Conservation (phyloP, 2,113 vertebrate genomes). For the Megaceryle torquata region DNA sequence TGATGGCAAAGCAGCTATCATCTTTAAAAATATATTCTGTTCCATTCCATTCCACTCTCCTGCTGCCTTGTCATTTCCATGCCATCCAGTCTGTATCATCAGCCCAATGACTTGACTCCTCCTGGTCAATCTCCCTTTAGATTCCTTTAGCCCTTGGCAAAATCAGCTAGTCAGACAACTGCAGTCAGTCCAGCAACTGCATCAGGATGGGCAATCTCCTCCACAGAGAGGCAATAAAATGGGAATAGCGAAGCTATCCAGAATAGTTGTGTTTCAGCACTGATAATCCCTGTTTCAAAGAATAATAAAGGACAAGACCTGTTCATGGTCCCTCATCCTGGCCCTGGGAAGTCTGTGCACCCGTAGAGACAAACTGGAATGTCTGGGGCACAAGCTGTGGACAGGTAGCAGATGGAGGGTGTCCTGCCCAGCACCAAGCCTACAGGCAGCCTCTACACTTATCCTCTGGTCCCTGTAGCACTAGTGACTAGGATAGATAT, state of each 20-base stretch:
- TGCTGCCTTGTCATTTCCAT: not conserved
- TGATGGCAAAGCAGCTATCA: not conserved
- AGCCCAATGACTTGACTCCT: not conserved
- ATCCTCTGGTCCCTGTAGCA: not conserved
- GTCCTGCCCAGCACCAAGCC: not conserved
- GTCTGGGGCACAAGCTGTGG: rapidly evolving
- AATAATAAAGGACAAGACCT: not conserved
- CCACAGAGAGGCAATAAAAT: not conserved
- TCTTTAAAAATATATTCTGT: not conserved
- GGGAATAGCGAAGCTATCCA: not conserved
- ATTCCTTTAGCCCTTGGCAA: not conserved
- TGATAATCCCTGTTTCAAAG: not conserved
- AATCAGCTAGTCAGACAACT: not conserved
- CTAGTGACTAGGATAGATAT: not conserved
- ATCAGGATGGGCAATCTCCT: not conserved
- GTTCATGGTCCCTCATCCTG: rapidly evolving
- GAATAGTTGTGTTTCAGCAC: not conserved
- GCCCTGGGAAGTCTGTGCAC: not conserved
- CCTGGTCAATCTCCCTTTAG: not conserved
- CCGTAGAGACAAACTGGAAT: not conserved
- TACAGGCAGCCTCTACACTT: not conserved
- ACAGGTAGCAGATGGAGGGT: not conserved
- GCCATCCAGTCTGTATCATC: not conserved
- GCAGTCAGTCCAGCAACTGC: not conserved
- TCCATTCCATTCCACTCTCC: not conserved